A percentile compares a stretch with the other conserved stretches of the same genome.
phyloP scores from a whole-genome alignment of 2,797 vertebrate species.

The Danio kyathit region DNA sequence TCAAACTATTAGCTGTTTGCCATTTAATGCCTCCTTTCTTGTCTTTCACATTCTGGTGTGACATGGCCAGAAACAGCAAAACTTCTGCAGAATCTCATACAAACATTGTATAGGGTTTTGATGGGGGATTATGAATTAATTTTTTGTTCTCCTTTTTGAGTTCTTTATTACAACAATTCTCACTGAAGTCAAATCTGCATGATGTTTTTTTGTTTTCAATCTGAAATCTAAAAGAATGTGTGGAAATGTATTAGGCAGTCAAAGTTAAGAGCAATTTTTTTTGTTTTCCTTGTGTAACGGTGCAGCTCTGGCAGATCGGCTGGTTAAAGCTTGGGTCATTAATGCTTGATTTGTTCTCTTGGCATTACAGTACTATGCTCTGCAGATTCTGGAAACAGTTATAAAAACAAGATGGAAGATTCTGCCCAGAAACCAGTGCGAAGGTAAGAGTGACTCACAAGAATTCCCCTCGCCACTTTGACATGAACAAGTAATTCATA shows the following conservation, averaged over 20 bases:
- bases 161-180: constrained; percentile 19
- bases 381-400: constrained; percentile 99
- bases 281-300: constrained; percentile 64
- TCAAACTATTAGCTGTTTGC: constrained; percentile 25
- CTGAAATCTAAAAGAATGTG: constrained; percentile 66
- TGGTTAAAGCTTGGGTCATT: constrained; percentile 57
- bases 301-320: constrained; percentile 63
- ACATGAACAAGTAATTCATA: constrained; percentile 20
- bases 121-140: constrained; percentile 5
- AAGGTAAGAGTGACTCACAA: constrained; percentile 83
- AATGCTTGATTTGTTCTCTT: constrained; percentile 70
- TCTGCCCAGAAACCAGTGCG: constrained; percentile 97
- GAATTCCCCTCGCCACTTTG: neutral
- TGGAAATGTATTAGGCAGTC: constrained; percentile 68
- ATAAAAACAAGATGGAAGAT: constrained; percentile 99
- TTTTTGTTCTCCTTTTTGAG: constrained; percentile 9
- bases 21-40: constrained; percentile 64
- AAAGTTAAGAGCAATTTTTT: constrained; percentile 69
- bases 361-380: constrained; percentile 99
- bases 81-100: constrained; percentile 82
- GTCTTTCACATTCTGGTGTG: constrained; percentile 87
- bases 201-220: constrained; percentile 79
- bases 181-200: constrained; percentile 86
- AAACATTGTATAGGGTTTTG: constrained; percentile 59
- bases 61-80: constrained; percentile 94